Percentiles rank a stretch among this genome's conserved stretches.
phyloP scores from a whole-genome alignment of 2,888 invertebrate species.

The Drosophila pseudotalamancana region DNA sequence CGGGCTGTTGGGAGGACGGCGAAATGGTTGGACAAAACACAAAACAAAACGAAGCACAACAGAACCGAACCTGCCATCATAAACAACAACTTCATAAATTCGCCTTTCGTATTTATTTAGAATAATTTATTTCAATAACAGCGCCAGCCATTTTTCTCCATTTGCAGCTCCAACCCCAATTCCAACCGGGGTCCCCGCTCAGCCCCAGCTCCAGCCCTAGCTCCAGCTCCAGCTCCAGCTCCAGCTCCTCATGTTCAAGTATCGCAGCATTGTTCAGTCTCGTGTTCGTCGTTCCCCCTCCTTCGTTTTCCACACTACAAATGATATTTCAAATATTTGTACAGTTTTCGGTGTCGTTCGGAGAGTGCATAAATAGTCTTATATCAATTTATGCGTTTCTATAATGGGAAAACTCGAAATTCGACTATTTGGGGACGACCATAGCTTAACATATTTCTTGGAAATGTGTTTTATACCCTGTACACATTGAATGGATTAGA shows the following conservation, averaged over 20 bases:
- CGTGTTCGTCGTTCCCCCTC: conserved; percentile 6
- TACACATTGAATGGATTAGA: background rate
- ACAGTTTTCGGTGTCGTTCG: conserved; percentile 34
- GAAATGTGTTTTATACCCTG: conserved; percentile 6
- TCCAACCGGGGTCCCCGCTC: background rate
- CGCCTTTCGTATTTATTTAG: conserved; percentile 80
- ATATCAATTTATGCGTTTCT: conserved; percentile 71
- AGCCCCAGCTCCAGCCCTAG: conserved; percentile 6
- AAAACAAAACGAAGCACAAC: background rate
- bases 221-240: too few species aligned
- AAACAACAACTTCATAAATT: conserved; percentile 76
- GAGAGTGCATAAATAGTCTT: conserved; percentile 57
- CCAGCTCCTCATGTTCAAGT: conserved; percentile 2
- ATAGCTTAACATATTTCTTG: conserved; percentile 51
- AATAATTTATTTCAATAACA: conserved; percentile 81
- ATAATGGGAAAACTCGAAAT: conserved; percentile 40
- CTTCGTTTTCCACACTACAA: conserved; percentile 42
- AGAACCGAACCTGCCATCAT: conserved; percentile 54
- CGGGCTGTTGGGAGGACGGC: conserved; percentile 10
- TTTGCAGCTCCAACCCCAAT: background rate
- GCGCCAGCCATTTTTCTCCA: conserved; percentile 55
- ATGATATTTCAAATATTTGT: conserved; percentile 54
- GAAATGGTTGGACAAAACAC: conserved; percentile 23
- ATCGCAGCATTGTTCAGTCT: background rate
- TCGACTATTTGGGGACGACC: conserved; percentile 34